phyloP scores from a whole-genome alignment of 2,113 vertebrate genomes.

The Mohoua ochrocephala region DNA sequence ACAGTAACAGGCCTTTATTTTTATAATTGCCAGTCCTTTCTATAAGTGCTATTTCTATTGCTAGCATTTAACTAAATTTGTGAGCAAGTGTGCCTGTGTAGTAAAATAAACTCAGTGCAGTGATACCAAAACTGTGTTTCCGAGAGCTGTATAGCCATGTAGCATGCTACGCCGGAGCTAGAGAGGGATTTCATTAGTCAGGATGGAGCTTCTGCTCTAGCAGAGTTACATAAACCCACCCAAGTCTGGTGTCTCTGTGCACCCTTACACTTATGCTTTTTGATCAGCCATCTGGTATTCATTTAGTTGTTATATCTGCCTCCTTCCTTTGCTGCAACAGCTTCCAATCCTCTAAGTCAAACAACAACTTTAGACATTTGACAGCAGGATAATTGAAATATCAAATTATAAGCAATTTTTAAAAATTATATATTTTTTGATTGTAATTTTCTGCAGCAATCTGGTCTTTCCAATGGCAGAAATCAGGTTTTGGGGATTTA shows the following conservation, averaged over 20 bases:
- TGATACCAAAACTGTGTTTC: not conserved
- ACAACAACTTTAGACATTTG: not conserved
- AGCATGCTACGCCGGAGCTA: not conserved
- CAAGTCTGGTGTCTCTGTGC: not conserved
- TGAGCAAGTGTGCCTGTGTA: not conserved
- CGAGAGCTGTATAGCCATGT: not conserved
- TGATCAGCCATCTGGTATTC: not conserved
- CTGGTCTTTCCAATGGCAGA: not conserved
- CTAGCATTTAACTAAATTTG: not conserved
- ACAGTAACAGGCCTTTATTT: not conserved
- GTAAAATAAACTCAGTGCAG: not conserved
- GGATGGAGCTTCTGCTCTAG: not conserved
- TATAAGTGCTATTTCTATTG: not conserved
- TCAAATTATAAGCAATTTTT: not conserved
- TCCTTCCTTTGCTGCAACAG: not conserved
- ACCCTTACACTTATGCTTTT: not conserved
- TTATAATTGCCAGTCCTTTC: not conserved
- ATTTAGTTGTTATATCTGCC: not conserved
- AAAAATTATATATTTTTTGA: not conserved
- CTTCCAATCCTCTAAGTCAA: constrained; percentile 4
- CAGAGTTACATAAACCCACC: not conserved
- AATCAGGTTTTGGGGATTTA: not conserved
- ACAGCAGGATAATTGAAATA: constrained; percentile 3
- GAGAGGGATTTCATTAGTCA: not conserved
- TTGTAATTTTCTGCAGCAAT: not conserved